Percentiles rank a stretch among this genome's conserved stretches.
These are phyloP conservation scores for Coptodon bakossiorum DNA, from an alignment of 2,113 vertebrate genomes.

Conservation along the genomic window DNA sequence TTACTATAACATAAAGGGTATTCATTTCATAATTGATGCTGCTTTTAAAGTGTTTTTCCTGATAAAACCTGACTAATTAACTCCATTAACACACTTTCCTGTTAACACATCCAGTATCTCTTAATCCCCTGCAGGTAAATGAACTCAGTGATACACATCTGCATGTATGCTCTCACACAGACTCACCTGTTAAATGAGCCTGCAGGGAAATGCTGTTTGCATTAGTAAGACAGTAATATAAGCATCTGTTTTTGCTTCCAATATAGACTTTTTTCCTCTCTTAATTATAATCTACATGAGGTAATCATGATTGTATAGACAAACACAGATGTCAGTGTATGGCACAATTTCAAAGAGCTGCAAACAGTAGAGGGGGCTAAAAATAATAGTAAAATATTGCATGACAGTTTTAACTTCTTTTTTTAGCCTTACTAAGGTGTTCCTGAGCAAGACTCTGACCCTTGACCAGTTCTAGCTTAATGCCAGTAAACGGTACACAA, in stretches of 20 bases:
- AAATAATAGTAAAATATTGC: not conserved
- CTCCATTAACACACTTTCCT: not conserved
- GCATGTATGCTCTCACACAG: not conserved
- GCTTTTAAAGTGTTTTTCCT: not conserved
- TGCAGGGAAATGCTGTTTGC: not conserved
- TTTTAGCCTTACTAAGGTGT: not conserved
- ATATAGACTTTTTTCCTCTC: not conserved
- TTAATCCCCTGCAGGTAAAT: not conserved
- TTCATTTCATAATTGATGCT: not conserved
- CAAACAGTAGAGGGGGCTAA: not conserved
- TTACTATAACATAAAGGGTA: not conserved
- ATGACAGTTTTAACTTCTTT: not conserved
- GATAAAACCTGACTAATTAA: not conserved
- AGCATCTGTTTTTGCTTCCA: slow-evolving; percentile 5
- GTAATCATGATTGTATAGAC: not conserved
- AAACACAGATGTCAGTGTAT: not conserved
- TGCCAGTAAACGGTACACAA: not conserved
- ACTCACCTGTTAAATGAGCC: not conserved
- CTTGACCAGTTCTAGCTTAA: not conserved
- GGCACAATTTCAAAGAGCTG: not conserved
- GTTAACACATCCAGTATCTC: not conserved
- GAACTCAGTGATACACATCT: not conserved
- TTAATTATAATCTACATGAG: not conserved
- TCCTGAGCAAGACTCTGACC: not conserved
- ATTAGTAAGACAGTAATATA: not conserved